These are phyloP conservation scores for Erebia epiphron DNA, from an alignment of 2,888 invertebrate species.

Conservation along the genomic window DNA sequence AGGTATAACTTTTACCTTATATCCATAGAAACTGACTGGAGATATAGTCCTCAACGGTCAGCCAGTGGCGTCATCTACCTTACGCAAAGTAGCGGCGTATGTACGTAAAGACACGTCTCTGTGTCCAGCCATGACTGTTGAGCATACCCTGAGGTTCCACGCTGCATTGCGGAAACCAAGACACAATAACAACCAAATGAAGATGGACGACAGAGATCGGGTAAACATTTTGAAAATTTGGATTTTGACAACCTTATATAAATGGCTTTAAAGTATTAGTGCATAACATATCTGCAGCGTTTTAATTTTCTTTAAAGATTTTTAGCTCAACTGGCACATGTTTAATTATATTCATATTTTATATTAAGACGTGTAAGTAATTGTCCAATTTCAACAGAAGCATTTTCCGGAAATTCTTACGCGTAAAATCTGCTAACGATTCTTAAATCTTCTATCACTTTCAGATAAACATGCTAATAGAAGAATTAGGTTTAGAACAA, in stretches of 20 bases:
- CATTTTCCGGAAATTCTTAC: neutral
- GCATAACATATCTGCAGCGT: too few relatives aligned
- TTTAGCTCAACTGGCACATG: too few relatives aligned
- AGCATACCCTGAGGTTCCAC: conserved; percentile 93
- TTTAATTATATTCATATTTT: too few relatives aligned
- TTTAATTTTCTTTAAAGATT: too few relatives aligned
- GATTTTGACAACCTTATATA: neutral
- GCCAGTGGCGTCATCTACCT: conserved; percentile 86
- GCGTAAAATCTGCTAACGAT: neutral
- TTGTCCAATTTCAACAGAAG: neutral
- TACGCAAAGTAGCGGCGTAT: conserved; percentile 89
- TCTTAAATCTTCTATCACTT: conserved; percentile 34
- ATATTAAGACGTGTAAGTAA: too few relatives aligned
- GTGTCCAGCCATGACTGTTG: conserved; percentile 94
- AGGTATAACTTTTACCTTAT: conserved; percentile 1
- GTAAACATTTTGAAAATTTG: conserved; percentile 57
- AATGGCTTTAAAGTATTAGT: neutral
- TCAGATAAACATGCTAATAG: conserved; percentile 93
- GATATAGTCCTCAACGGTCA: conserved; percentile 95
- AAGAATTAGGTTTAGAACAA: conserved; percentile 95
- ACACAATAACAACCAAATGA: conserved; percentile 83
- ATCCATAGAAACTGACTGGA: conserved; percentile 83
- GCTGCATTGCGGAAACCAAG: conserved; percentile 87
- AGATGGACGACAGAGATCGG: conserved; percentile 89
- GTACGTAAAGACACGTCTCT: conserved; percentile 89